Percentiles rank a stretch among this genome's conserved stretches.
phyloP scores from a whole-genome alignment of 2,797 vertebrate species.

The Lacerta viridis region DNA sequence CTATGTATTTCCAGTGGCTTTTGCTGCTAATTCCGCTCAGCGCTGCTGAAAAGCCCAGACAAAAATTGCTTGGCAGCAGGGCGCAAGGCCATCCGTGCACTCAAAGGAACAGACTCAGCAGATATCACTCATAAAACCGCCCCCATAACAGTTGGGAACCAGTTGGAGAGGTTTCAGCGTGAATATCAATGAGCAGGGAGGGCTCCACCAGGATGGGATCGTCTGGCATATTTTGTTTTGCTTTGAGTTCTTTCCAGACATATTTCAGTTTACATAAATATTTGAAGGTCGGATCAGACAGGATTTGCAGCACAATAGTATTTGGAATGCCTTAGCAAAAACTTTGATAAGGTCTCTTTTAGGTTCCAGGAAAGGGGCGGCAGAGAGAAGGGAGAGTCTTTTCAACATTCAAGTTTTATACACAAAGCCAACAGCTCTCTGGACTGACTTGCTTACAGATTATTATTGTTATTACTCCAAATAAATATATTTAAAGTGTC shows the following conservation, averaged over 20 bases:
- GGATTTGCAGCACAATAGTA: constrained; percentile 81
- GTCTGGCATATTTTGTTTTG: constrained; percentile 72
- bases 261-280: constrained; percentile 83
- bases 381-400: constrained; percentile 31
- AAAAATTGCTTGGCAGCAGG: constrained; percentile 54
- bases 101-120: constrained; percentile 65
- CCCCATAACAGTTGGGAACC: constrained; percentile 61
- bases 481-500: not conserved
- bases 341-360: constrained; percentile 77
- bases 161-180: constrained; percentile 59
- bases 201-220: constrained; percentile 55
- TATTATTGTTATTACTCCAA: not conserved
- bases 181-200: constrained; percentile 68
- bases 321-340: constrained; percentile 78
- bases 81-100: constrained; percentile 42
- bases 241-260: constrained; percentile 79
- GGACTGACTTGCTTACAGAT: constrained; percentile 59
- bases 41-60: constrained; percentile 28
- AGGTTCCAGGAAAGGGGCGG: constrained; percentile 50
- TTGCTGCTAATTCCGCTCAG: constrained; percentile 58
- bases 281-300: constrained; percentile 81
- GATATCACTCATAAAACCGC: constrained; percentile 70
- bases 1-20: constrained; percentile 37
- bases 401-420: constrained; percentile 34
- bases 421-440: constrained; percentile 32